Conservation (phyloP, 2,797 vertebrate genomes). For the Lemur catta region DNA sequence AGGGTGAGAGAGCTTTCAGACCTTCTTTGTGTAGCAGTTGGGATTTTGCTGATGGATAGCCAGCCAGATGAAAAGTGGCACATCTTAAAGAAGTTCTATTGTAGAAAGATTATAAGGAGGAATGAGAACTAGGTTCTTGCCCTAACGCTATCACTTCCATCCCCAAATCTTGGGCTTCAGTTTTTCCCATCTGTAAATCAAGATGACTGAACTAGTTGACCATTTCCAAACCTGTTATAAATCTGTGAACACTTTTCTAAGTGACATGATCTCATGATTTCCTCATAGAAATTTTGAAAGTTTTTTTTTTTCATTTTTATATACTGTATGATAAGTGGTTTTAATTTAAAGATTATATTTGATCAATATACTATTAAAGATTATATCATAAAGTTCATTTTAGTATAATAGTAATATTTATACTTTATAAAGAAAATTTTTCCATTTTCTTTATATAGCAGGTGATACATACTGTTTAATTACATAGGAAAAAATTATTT, state of each 20-base stretch:
- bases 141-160: neutral
- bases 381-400: neutral
- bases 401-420: neutral
- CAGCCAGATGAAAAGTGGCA: neutral
- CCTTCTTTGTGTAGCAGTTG: neutral
- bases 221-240: neutral
- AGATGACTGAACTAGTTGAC: neutral
- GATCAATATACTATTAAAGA: neutral
- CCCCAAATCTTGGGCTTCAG: neutral
- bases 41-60: neutral
- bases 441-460: neutral
- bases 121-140: neutral
- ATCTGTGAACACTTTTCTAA: neutral
- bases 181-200: neutral
- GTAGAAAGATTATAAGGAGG: neutral
- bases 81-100: neutral
- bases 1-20: neutral
- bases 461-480: neutral
- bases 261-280: neutral
- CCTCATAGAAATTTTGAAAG: neutral
- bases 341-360: neutral
- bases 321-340: neutral
- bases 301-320: constrained; percentile 8
- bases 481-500: neutral
- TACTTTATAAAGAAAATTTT: neutral